Conservation (phyloP, 2,797 vertebrate species). For the Characodon lateralis region DNA sequence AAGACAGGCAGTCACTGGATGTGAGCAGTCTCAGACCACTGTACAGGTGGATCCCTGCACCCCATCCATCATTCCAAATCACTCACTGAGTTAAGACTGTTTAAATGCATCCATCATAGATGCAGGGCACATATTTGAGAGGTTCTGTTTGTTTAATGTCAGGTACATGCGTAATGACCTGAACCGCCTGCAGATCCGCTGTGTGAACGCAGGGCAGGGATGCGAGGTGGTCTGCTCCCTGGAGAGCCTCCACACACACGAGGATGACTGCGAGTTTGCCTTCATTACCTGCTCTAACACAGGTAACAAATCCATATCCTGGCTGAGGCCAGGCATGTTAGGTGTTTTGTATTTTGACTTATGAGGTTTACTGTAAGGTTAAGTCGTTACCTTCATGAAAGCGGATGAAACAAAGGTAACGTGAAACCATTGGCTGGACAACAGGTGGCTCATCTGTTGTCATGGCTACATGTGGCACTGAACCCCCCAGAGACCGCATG, state of each 20-base stretch:
- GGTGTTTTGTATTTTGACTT: background rate
- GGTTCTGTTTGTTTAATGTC: slow-evolving; percentile 22
- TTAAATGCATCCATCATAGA: background rate
- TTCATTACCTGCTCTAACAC: slow-evolving; percentile 84
- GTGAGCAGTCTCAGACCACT: slow-evolving; percentile 83
- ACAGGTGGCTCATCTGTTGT: slow-evolving; percentile 65
- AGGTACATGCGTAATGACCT: slow-evolving; percentile 94
- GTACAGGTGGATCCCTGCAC: slow-evolving; percentile 79
- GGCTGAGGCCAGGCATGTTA: background rate
- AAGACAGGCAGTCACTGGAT: slow-evolving; percentile 87
- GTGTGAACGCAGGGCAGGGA: slow-evolving; percentile 84
- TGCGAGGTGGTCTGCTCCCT: slow-evolving; percentile 88
- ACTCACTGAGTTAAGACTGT: background rate
- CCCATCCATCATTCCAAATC: background rate
- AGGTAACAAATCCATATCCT: slow-evolving; percentile 68
- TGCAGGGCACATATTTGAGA: background rate
- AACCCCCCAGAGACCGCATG: slow-evolving; percentile 23
- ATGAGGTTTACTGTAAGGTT: background rate
- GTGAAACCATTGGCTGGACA: slow-evolving; percentile 50
- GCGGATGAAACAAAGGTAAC: slow-evolving; percentile 40
- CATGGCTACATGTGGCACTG: slow-evolving; percentile 56
- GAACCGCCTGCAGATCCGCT: slow-evolving; percentile 88
- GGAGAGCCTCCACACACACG: slow-evolving; percentile 86
- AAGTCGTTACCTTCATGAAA: slow-evolving; percentile 7
- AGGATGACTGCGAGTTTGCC: slow-evolving; percentile 87